Percentiles rank a stretch among this genome's conserved stretches.
Evolutionary conservation across 2,888 invertebrate genomes (phyloP).

Genomic region (Meteorus colon): DNA sequence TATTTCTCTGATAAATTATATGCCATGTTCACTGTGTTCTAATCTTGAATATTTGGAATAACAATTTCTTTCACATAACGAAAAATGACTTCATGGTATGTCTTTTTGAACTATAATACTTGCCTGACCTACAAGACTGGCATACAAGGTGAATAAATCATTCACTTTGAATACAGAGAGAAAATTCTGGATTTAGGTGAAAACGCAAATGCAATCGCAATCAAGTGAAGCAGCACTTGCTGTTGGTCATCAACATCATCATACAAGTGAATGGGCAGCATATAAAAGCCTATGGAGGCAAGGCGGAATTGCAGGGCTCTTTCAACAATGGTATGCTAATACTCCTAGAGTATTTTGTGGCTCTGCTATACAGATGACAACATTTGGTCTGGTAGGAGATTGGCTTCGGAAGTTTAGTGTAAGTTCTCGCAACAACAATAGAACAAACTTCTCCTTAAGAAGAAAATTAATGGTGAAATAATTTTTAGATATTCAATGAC

Average conservation of each 20-base stretch:
- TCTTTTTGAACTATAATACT: too few relatives aligned
- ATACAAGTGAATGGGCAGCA: conserved; percentile 80
- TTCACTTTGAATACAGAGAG: too few relatives aligned
- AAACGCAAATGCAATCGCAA: conserved; percentile 86
- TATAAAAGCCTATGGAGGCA: conserved; percentile 76
- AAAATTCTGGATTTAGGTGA: conserved; percentile 75
- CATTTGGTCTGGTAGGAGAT: conserved; percentile 84
- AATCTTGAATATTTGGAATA: too few relatives aligned
- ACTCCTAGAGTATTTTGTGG: conserved; percentile 86
- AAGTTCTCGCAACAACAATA: conserved; percentile 27
- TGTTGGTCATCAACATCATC: conserved; percentile 90
- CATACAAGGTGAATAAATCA: background rate
- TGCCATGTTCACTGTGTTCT: too few relatives aligned
- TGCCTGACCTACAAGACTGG: too few relatives aligned
- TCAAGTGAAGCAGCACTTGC: conserved; percentile 82
- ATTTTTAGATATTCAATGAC: conserved; percentile 73
- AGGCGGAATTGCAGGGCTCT: conserved; percentile 79
- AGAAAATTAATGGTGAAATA: conserved; percentile 28
- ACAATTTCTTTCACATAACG: too few relatives aligned
- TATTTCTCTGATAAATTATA: too few relatives aligned
- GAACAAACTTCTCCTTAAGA: background rate
- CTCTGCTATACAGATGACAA: conserved; percentile 88
- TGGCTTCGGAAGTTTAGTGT: conserved; percentile 72
- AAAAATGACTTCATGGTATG: too few relatives aligned
- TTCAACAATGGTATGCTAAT: conserved; percentile 85